phyloP scores from a whole-genome alignment of 1,140 invertebrate genomes.

The Pemphigus obesinymphae region DNA sequence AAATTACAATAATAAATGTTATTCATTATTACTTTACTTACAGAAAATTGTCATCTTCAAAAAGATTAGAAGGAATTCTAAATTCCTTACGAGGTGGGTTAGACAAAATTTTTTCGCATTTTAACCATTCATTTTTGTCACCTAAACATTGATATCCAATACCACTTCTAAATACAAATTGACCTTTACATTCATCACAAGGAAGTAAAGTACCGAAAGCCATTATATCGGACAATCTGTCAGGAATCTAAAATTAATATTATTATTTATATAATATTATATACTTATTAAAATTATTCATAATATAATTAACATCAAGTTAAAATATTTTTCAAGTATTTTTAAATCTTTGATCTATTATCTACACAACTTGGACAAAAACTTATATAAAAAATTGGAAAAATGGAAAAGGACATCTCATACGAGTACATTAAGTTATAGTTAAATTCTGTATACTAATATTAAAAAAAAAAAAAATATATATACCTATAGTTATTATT shows the following conservation, averaged over 20 bases:
- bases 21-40: conserved; percentile 48
- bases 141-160: conserved; percentile 75
- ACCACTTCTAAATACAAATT: conserved; percentile 66
- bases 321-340: no score
- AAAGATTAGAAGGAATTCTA: conserved; percentile 64
- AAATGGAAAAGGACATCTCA: no score
- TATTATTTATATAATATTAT: no score
- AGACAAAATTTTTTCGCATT: conserved; percentile 69
- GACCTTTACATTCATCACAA: conserved; percentile 74
- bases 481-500: no score
- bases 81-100: conserved; percentile 72
- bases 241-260: conserved; percentile 61
- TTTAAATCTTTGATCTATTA: no score
- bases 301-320: no score
- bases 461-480: no score
- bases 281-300: no score
- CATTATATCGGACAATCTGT: conserved; percentile 76
- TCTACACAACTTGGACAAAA: no score
- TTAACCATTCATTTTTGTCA: conserved; percentile 82
- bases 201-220: conserved; percentile 76
- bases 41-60: conserved; percentile 60
- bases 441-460: no score
- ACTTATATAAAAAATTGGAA: no score
- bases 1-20: conserved; percentile 37
- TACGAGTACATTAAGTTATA: no score